Evolutionary conservation across 1,140 invertebrate species (phyloP), one percentile per base, ranked within the genome.

Genomic region (Spodoptera frugiperda): DNA sequence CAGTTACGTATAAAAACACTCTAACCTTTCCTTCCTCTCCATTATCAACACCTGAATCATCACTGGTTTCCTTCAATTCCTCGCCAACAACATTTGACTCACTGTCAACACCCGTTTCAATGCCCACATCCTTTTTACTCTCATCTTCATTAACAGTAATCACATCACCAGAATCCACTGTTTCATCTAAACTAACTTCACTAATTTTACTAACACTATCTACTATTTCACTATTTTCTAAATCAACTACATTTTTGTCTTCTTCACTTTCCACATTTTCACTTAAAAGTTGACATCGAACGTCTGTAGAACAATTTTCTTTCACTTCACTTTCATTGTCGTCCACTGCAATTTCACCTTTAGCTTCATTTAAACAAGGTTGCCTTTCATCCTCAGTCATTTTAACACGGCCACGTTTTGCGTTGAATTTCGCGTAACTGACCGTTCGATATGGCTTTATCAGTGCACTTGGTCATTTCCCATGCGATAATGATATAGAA

Each of bases 321-420:
- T 63, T 70, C 33, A 75, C 33, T 17, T 55, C 67, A 59, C 33
- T 55, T 55, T 71, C 68, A 71, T 53, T 57, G 25, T 57, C 65
- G 49, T 51, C 75, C 68, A 53, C 67, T 30, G 33, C 9, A 49
- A 71, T 70, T 53, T 68, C 71, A 79, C 21, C 65, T 55, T 77
- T 53, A 71, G 51, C 67, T 17, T 76, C 65, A 54, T 46, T 65
- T 30, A 83, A 65, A 80, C 83, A 85, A 8, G 83, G 83, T 55
- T 78, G 55, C 25, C 63, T 81, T 80, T 85, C 83, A 25, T 85
- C 83, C 54, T 78, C 81, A 71, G 39, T 77, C 83, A 85, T 84
- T 70, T 65, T 82, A 25, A 11, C 4, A 71, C 53, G 53, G 53
- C 33, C 73, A 61, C 65, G 9, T 30, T 25, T 5, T 14, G 39